Percentiles rank a stretch among this genome's conserved stretches.
phyloP scores from a whole-genome alignment of 2,797 vertebrate species.

The Falco novaeseelandiae region DNA sequence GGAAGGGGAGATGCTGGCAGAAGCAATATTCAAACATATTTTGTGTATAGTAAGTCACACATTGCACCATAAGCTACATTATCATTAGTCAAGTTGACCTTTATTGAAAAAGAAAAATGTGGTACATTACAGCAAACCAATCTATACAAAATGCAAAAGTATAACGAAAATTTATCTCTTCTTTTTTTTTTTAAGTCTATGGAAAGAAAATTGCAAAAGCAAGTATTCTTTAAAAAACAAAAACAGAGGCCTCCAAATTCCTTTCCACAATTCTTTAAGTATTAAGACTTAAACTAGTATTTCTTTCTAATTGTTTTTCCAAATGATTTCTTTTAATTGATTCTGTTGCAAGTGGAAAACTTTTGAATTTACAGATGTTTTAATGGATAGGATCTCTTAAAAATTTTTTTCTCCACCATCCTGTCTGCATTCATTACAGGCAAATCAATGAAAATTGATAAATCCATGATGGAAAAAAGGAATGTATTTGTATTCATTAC shows the following conservation, averaged over 20 bases:
- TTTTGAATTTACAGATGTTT: conserved; percentile 61
- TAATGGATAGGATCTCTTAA: conserved; percentile 66
- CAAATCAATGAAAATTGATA: conserved; percentile 82
- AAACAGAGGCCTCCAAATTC: background rate
- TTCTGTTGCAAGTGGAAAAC: conserved; percentile 9
- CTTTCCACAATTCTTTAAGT: conserved; percentile 25
- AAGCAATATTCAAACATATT: background rate
- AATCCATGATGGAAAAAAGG: conserved; percentile 74
- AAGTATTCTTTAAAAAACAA: background rate
- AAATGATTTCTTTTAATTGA: conserved; percentile 70
- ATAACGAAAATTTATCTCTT: background rate
- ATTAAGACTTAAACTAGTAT: conserved; percentile 29
- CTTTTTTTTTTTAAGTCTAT: background rate
- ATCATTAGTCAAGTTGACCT: conserved; percentile 11
- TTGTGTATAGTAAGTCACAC: background rate
- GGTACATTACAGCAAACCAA: background rate
- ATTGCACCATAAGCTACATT: background rate
- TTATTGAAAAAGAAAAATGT: conserved; percentile 53
- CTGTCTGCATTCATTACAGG: conserved; percentile 73
- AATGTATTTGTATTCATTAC: conserved; percentile 81
- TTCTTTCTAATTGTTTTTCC: conserved; percentile 59
- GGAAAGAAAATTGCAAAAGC: background rate
- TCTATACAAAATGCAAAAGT: background rate
- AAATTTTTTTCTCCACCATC: background rate
- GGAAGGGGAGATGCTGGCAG: background rate